Base-by-base conservation (phyloP, 2,113 vertebrate species). In the Hydropotes inermis region DNA sequence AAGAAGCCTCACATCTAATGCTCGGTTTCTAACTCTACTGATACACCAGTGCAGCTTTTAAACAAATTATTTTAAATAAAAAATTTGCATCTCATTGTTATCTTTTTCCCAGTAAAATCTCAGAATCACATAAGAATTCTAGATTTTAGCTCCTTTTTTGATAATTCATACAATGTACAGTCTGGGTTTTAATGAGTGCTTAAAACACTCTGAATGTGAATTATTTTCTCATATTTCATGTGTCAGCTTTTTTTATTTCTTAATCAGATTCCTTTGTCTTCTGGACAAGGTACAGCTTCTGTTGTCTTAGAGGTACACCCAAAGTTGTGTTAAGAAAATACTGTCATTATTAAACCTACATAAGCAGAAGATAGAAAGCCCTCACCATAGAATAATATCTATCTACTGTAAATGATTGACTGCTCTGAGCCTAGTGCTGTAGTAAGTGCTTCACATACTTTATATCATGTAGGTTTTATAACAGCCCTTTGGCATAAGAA, bases 211-310 rank as follows among this genome's bases (percentile, higher is more conserved):
- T 39, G 55, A 86, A 39, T 85, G 7, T 97, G 23, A 98, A 52
- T 87, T 33, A 91, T n/a, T 82, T 97, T 89, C 78, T 92, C 33
- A 83, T 82, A 87, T 85, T 94, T 96, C 30, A 94, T 91, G 47
- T 52, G 19, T 78, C 90, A 89, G 28, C 19, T 82, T 92, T 45
- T 81, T 84, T 67, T 87, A 60, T 45, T 83, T 88, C 52, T 96
- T 97, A 88, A 76, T 97, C 87, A 94, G 67, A 97, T 95, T 86
- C 87, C 96, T 93, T 95, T 87, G 58, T 97, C 87, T 98, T 95
- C 91, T 50, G 12, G 52, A 92, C 43, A 33, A 95, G 25, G 36
- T 88, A 17, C 45, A 92, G 61, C 58, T 76, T 84, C 78, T 55
- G 27, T 83, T 97, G 16, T 83, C 70, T 28, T 93, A 52, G 76